A percentile compares a stretch with the other conserved stretches of the same genome.
phyloP scores from a whole-genome alignment of 2,888 invertebrate species.

The Synanthedon tipuliformis region DNA sequence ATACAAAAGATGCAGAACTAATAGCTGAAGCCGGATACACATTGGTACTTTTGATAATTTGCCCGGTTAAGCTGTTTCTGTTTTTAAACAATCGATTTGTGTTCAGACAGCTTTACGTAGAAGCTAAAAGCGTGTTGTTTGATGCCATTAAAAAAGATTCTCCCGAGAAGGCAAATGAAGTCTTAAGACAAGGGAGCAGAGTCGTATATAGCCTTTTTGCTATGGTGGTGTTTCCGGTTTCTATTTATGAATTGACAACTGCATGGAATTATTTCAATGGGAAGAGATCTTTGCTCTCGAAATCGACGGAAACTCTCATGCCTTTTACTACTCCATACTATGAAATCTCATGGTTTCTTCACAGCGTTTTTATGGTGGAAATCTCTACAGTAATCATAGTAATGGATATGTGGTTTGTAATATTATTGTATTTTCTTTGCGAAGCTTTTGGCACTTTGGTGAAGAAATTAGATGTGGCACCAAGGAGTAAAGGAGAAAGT shows the following conservation, averaged over 20 bases:
- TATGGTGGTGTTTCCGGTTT: constrained; percentile 20
- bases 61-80: constrained; percentile 23
- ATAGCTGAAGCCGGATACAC: constrained; percentile 38
- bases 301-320: constrained; percentile 35
- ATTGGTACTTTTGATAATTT: constrained; percentile 21
- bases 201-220: constrained; percentile 17
- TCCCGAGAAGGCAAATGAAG: constrained; percentile 8
- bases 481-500: constrained; percentile 11
- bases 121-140: constrained; percentile 27
- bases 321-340: constrained; percentile 40
- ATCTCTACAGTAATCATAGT: constrained; percentile 22
- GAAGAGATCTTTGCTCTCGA: constrained; percentile 27
- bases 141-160: constrained; percentile 19
- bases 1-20: constrained; percentile 18
- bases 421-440: constrained; percentile 31
- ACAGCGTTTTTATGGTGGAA: constrained; percentile 27
- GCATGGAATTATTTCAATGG: constrained; percentile 33
- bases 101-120: constrained; percentile 27
- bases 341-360: constrained; percentile 35
- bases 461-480: constrained; percentile 17
- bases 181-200: constrained; percentile 17
- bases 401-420: constrained; percentile 40
- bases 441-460: constrained; percentile 24
- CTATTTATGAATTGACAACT: constrained; percentile 21
- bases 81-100: constrained; percentile 19